phyloP scores from a whole-genome alignment of 2,888 invertebrate genomes.

The Mimas tiliae region DNA sequence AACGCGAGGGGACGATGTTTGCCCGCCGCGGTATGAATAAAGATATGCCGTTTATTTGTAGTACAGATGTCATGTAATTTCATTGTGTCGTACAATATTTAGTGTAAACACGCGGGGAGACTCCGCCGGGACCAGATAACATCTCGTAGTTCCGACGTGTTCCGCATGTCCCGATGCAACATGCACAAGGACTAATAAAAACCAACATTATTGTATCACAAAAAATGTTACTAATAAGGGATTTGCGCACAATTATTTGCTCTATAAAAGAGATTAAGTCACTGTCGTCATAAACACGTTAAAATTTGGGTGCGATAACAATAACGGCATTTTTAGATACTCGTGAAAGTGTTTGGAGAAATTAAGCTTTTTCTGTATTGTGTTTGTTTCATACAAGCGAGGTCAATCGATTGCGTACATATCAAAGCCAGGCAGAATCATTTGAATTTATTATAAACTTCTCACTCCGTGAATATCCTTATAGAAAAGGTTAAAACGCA shows the following conservation, averaged over 20 bases:
- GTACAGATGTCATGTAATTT: conserved; percentile 85
- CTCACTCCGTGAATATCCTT: conserved; percentile 16
- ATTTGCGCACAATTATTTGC: conserved; percentile 71
- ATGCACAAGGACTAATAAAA: conserved; percentile 68
- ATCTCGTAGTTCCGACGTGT: conserved; percentile 72
- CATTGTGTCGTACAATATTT: conserved; percentile 83
- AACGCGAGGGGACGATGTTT: conserved; percentile 75
- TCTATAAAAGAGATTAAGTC: conserved; percentile 72
- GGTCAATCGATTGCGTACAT: conserved; percentile 1
- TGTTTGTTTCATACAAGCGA: conserved; percentile 5
- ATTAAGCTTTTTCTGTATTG: conserved; percentile 16
- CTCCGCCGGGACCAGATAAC: conserved; percentile 69
- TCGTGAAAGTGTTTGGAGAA: conserved; percentile 7
- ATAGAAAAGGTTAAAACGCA: conserved; percentile 27
- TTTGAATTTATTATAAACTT: conserved; percentile 17
- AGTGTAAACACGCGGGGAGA: conserved; percentile 81
- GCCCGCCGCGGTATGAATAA: conserved; percentile 81
- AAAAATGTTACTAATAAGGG: conserved; percentile 71
- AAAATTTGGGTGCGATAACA: conserved; percentile 49
- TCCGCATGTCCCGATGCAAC: conserved; percentile 36
- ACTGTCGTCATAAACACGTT: conserved; percentile 63
- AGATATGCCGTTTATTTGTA: conserved; percentile 84
- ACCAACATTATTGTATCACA: conserved; percentile 67
- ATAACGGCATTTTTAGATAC: conserved; percentile 34
- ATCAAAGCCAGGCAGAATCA: conserved; percentile 6